Conservation (phyloP, 1,140 invertebrate genomes). For the Platyscapa corneri region DNA sequence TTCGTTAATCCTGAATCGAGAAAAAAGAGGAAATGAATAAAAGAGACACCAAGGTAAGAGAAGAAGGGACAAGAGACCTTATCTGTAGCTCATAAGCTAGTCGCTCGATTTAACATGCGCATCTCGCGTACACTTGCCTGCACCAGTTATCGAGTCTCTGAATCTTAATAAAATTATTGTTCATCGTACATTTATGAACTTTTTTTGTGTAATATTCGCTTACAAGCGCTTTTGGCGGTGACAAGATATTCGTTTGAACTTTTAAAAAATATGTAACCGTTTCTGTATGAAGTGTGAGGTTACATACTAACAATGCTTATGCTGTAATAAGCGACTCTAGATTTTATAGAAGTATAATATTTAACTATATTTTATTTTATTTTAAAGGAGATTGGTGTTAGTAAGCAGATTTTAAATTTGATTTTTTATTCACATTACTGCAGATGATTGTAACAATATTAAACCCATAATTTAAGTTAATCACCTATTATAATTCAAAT, state of each 20-base stretch:
- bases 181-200: conserved; percentile 17
- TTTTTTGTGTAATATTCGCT: conserved; percentile 16
- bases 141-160: conserved; percentile 35
- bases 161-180: conserved; percentile 52
- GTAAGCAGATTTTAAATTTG: neutral
- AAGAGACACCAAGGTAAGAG: neutral
- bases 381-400: neutral
- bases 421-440: neutral
- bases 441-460: neutral
- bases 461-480: too few relatives aligned
- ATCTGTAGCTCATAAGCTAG: conserved; percentile 35
- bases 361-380: neutral
- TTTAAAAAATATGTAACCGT: conserved; percentile 1
- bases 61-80: conserved; percentile 11
- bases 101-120: conserved; percentile 47
- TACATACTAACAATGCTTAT: neutral
- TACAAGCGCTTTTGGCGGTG: neutral
- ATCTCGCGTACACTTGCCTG: conserved; percentile 22
- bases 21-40: neutral
- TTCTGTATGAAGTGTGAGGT: neutral
- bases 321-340: neutral
- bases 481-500: too few relatives aligned
- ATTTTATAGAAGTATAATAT: neutral
- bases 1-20: conserved; percentile 40
- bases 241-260: neutral